Evolutionary conservation across 1,140 invertebrate genomes (phyloP), one percentile per base, ranked within the genome.

Genomic region (Thaumatotibia leucotreta): DNA sequence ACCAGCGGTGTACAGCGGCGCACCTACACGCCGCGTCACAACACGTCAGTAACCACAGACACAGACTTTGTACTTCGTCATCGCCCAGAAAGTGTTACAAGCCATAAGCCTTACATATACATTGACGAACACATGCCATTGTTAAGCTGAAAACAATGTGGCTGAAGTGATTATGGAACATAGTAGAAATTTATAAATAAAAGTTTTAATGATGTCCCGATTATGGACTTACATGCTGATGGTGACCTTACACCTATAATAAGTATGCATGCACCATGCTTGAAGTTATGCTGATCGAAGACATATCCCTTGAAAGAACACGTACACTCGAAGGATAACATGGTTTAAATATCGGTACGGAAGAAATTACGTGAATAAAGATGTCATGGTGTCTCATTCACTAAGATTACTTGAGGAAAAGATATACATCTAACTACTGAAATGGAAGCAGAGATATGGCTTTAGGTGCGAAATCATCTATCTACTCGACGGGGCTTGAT

Each of bases 1-100:
- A 68, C 93, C 93, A 70, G 93, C 92, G 79, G 90, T 93, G 92
- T 93, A 95, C 86, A 95, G 93, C 73, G 95, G 95, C 70, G 93
- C 92, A 91, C 95, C 95, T 94, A 86, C 68, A 82, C 66, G 73
- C 76, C 78, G 85, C 64, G 35, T 14, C 35, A 45, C 39, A 45
- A 88, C 79, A 74, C 66, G 75, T 84, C 82, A 87, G 66, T 79
- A 66, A 73, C 75, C 83, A 85, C 84, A 84, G 76, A 79, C 73
- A 68, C 62, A 66, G 49, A 64, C 71, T 11, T 69, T 73, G 79
- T 66, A 76, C 77, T 82, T 84, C 79, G 81, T 83, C 83, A 80
- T 74, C 75, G 77, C 72, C 81, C 79, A 71, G 67, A 73, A 72
- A 73, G 68, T 68, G 67, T 31, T 27, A 49, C 31, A 74, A 76